Base-by-base conservation (phyloP, 64 coral and sea anemone genomes). In the Montipora foliosa region DNA sequence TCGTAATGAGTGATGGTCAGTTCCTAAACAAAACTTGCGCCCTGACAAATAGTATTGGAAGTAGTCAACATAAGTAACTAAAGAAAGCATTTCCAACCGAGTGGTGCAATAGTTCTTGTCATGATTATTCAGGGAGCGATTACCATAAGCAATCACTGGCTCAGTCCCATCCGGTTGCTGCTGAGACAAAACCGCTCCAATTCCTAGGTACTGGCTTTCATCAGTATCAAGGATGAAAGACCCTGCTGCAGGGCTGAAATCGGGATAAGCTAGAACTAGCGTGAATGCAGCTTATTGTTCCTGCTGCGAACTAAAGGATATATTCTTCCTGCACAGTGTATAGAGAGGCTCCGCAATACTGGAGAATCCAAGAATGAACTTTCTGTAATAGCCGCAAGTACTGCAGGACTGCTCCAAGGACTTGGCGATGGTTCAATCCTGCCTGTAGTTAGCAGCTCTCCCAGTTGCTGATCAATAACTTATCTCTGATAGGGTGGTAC, bases 61-160 rank as follows among this genome's bases (percentile, higher is more conserved):
- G 64, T 80, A 51, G 75, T 80, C 77, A 79, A 90, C 62, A 71
- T 48, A 90, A 55, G 75, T 72, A 44, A 90, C 89, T 68, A 90
- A 67, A 79, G 89, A 77, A 67, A 90, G 64, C 89, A 81, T 50
- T 44, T 90, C 89, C 64, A 90, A 78, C 76, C 77, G 12, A 59
- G 89, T 90, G 45, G 89, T 25, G 44, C 89, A 90, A 78, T 90
- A 90, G 62, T 90, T 90, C 58, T 81, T 90, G 25, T 90, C 88
- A 75, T 88, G 85, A 17, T 90, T 76, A 79, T 90, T 90, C 88
- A 79, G 67, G 44, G 88, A 61, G 60, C 75, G 73, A 76, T 53
- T 90, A 8, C 88, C 75, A 64, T 90, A 92, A 45, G 78, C 78
- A 74, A 82, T 55, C 67, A 91, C 57, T 20, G 78, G 60, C 29